Percentiles rank a stretch among this genome's conserved stretches.
Conservation (phyloP, 1,140 invertebrate genomes). For the Belonocnema kinseyi region DNA sequence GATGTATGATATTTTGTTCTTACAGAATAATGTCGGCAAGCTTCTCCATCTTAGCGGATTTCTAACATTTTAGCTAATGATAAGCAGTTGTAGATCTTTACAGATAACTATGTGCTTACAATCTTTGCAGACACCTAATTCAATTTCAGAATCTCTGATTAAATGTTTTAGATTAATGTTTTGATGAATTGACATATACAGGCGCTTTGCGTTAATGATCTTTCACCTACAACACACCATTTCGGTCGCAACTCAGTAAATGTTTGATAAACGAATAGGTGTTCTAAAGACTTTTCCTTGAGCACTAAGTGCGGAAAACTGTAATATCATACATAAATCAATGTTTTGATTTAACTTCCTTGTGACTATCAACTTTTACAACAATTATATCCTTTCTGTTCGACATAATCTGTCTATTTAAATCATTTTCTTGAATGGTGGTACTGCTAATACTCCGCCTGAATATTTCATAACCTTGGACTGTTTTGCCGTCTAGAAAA, state of each 20-base stretch:
- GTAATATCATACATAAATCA: not conserved
- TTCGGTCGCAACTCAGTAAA: not conserved
- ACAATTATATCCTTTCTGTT: conserved; percentile 12
- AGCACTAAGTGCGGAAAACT: not conserved
- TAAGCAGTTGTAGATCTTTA: too few relatives aligned
- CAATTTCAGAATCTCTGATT: too few relatives aligned
- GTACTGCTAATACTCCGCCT: too few relatives aligned
- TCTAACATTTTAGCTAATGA: too few relatives aligned
- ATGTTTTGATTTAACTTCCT: not conserved
- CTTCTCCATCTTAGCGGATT: conserved; percentile 20
- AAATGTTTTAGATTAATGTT: too few relatives aligned
- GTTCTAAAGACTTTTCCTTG: not conserved
- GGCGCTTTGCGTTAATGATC: not conserved
- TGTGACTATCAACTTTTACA: not conserved
- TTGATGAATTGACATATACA: not conserved
- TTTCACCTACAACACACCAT: not conserved
- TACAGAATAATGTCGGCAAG: too few relatives aligned
- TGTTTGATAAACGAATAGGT: not conserved
- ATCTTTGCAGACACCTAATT: too few relatives aligned
- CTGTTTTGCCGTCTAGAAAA: not conserved
- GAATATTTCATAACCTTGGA: too few relatives aligned
- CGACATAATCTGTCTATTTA: conserved; percentile 12
- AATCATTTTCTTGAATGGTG: not conserved
- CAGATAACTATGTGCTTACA: too few relatives aligned
- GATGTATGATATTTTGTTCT: too few relatives aligned